These are phyloP conservation scores for Halichoerus grypus DNA, from an alignment of 2,113 vertebrate genomes.

Conservation along the genomic window DNA sequence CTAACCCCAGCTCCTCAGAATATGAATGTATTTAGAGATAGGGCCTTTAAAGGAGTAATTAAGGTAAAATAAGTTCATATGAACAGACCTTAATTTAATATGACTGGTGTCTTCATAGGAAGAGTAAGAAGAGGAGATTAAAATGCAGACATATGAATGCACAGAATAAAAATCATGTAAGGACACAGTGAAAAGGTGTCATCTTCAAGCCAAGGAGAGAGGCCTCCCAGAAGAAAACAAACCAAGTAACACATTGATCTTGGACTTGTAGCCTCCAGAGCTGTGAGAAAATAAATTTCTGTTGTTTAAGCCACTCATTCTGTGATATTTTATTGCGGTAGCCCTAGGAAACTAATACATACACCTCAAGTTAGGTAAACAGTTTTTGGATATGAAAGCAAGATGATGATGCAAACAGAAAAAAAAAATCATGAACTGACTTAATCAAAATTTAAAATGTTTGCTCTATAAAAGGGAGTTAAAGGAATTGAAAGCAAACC, in stretches of 20 bases:
- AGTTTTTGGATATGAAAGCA: not conserved
- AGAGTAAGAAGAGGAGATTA: not conserved
- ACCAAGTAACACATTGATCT: not conserved
- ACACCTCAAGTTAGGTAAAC: not conserved
- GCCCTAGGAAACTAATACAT: not conserved
- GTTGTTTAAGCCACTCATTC: not conserved
- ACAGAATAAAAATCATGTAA: not conserved
- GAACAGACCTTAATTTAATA: not conserved
- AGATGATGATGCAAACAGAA: not conserved
- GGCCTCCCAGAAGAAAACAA: not conserved
- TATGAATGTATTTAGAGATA: not conserved
- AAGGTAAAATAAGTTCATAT: conserved; percentile 30
- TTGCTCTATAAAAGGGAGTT: not conserved
- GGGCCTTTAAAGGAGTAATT: not conserved
- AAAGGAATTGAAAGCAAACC: conserved; percentile 45
- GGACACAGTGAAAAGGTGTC: not conserved
- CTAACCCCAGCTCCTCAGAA: not conserved
- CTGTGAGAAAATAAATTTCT: conserved; percentile 37
- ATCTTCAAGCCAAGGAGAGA: not conserved
- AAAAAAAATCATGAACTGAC: not conserved
- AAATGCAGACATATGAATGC: not conserved
- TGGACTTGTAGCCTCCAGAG: not conserved
- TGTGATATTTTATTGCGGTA: conserved; percentile 2
- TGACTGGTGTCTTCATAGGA: not conserved
- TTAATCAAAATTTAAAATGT: conserved; percentile 9